Evolutionary conservation across 2,888 invertebrate genomes (phyloP).

Genomic region (Eulithis prunata): DNA sequence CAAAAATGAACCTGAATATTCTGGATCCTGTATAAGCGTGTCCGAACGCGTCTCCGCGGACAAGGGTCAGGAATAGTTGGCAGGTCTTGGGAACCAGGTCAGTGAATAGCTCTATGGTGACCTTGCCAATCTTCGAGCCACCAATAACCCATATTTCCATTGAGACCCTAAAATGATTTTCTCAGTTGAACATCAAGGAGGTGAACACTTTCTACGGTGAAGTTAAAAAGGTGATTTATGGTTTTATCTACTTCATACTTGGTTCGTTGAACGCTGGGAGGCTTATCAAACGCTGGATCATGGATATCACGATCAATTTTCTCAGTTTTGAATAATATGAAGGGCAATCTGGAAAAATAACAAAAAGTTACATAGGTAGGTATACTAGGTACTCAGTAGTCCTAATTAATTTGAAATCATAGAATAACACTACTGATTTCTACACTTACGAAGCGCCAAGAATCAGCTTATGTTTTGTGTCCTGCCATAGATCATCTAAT

Average conservation of each 20-base stretch:
- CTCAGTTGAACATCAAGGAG: background rate
- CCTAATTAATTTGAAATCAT: background rate
- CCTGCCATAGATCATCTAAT: constrained; percentile 66
- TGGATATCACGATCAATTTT: constrained; percentile 69
- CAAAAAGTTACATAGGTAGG: background rate
- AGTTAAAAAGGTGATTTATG: background rate
- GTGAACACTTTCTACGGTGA: background rate
- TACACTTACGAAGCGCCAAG: constrained; percentile 74
- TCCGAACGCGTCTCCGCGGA: constrained; percentile 65
- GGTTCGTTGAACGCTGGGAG: constrained; percentile 52
- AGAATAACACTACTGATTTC: background rate
- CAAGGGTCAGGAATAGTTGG: constrained; percentile 63
- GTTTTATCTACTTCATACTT: constrained; percentile 50
- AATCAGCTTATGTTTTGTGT: constrained; percentile 76
- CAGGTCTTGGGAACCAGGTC: constrained; percentile 73
- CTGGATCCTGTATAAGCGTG: constrained; percentile 70
- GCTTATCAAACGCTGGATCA: constrained; percentile 73
- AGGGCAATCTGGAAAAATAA: constrained; percentile 65
- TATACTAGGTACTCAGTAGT: background rate
- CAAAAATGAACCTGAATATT: constrained; percentile 63
- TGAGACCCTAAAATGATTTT: constrained; percentile 53
- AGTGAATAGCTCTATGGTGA: constrained; percentile 67
- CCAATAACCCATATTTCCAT: constrained; percentile 72
- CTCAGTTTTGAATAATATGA: constrained; percentile 75
- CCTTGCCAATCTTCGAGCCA: constrained; percentile 74